A percentile compares a stretch with the other conserved stretches of the same genome.
These are phyloP conservation scores for Patiria pectinifera DNA, from an alignment of 53 echinoderm and acorn worm genomes.

Conservation along the genomic window DNA sequence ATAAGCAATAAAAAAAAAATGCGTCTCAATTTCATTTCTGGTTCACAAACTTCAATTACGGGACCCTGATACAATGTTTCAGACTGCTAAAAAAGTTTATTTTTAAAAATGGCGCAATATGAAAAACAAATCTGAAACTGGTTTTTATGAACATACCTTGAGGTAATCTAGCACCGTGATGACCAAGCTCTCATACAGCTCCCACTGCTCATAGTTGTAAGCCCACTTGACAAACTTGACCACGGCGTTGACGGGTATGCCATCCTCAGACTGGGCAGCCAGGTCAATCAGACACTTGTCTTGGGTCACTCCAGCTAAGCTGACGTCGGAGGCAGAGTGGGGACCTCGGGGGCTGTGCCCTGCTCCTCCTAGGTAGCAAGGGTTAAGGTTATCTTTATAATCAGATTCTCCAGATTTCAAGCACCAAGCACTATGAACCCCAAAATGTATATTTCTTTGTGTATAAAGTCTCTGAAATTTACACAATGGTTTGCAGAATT, in stretches of 20 bases:
- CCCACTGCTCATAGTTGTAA: slow-evolving; percentile 99
- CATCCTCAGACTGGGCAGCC: slow-evolving; percentile 84
- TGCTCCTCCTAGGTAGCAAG: slow-evolving; percentile 81
- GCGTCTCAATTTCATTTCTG: no score
- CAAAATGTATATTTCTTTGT: no score
- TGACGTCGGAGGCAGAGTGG: slow-evolving; percentile 75
- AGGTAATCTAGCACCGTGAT: slow-evolving; percentile 75
- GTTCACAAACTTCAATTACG: no score
- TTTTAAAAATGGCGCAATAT: background rate
- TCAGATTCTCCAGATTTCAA: background rate
- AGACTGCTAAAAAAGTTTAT: background rate
- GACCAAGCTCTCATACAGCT: slow-evolving; percentile 86
- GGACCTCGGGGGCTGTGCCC: slow-evolving; percentile 89
- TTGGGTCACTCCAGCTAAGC: slow-evolving; percentile 78
- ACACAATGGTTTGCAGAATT: no score
- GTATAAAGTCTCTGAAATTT: no score
- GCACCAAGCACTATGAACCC: no score
- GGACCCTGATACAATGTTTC: no score
- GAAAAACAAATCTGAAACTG: background rate
- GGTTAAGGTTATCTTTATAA: background rate
- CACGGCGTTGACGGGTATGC: slow-evolving; percentile 82
- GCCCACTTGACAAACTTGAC: slow-evolving; percentile 98
- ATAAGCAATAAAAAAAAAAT: no score
- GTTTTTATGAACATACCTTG: slow-evolving; percentile 51
- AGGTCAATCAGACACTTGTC: slow-evolving; percentile 78